Conservation (phyloP, 2,797 vertebrate genomes). For the Sebastes oblongus region DNA sequence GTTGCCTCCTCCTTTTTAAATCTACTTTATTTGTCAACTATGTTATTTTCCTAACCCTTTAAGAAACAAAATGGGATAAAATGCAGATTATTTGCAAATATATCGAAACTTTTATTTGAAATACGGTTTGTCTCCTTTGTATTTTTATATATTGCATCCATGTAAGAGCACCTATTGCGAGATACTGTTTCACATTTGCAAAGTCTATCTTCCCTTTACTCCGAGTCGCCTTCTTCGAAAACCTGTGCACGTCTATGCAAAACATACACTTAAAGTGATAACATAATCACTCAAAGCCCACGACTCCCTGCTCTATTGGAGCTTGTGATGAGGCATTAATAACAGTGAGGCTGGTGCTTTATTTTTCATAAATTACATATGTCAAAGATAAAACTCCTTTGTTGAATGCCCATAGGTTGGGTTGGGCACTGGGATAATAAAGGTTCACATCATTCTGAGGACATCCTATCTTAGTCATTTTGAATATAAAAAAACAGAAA, state of each 20-base stretch:
- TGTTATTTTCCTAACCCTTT: neutral
- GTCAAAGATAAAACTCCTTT: slow-evolving; percentile 80
- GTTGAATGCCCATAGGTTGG: slow-evolving; percentile 61
- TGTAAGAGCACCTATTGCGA: neutral
- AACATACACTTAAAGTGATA: slow-evolving; percentile 83
- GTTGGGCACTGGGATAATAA: slow-evolving; percentile 31
- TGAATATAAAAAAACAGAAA: neutral
- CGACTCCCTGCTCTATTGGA: slow-evolving; percentile 84
- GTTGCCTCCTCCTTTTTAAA: neutral
- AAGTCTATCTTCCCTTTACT: slow-evolving; percentile 23
- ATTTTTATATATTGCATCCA: slow-evolving; percentile 13
- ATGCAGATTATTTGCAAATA: neutral
- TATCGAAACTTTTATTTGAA: slow-evolving; percentile 8
- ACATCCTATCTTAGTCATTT: neutral
- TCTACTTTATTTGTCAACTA: slow-evolving; percentile 23
- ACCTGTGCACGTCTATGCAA: slow-evolving; percentile 79
- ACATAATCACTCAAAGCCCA: slow-evolving; percentile 83
- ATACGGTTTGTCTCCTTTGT: neutral
- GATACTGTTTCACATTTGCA: slow-evolving; percentile 29
- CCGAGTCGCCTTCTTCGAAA: slow-evolving; percentile 37
- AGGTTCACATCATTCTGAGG: slow-evolving; percentile 21
- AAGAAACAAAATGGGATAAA: neutral
- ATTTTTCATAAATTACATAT: slow-evolving; percentile 83
- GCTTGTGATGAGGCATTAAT: slow-evolving; percentile 85
- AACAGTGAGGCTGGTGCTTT: slow-evolving; percentile 75